phyloP scores from a whole-genome alignment of 2,888 invertebrate species.

The Strigamia crassipes region DNA sequence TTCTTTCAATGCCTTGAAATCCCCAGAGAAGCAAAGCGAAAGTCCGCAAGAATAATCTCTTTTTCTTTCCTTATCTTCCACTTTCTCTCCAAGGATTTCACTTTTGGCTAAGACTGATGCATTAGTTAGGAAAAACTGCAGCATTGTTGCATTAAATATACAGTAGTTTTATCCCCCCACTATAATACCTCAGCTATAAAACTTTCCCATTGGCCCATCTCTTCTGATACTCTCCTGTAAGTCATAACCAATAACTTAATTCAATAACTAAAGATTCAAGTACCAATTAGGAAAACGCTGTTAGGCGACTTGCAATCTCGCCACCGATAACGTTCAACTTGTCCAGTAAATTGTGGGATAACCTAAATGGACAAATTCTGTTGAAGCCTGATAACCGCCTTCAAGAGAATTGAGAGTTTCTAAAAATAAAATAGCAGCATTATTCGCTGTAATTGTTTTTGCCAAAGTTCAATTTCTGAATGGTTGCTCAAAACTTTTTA shows the following conservation, averaged over 20 bases:
- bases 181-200: not conserved
- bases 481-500: too few species aligned
- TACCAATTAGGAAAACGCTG: slow-evolving; percentile 2
- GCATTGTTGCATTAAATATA: slow-evolving; percentile 1
- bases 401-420: not conserved
- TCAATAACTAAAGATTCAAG: slow-evolving; percentile 10
- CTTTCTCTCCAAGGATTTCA: not conserved
- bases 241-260: not conserved
- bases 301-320: not conserved
- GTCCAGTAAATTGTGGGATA: slow-evolving; percentile 10
- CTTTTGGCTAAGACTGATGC: not conserved
- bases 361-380: not conserved
- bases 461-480: too few species aligned
- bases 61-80: not conserved
- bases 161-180: not conserved
- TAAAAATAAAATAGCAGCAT: not conserved
- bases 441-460: not conserved
- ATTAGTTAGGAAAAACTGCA: not conserved
- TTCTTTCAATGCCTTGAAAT: not conserved
- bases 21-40: not conserved
- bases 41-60: not conserved
- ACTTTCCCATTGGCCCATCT: not conserved
- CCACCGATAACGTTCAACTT: not conserved
- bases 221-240: not conserved
- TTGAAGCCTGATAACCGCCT: not conserved